Evolutionary conservation across 2,797 vertebrate genomes (phyloP).

Genomic region (Myripristis jacobus): DNA sequence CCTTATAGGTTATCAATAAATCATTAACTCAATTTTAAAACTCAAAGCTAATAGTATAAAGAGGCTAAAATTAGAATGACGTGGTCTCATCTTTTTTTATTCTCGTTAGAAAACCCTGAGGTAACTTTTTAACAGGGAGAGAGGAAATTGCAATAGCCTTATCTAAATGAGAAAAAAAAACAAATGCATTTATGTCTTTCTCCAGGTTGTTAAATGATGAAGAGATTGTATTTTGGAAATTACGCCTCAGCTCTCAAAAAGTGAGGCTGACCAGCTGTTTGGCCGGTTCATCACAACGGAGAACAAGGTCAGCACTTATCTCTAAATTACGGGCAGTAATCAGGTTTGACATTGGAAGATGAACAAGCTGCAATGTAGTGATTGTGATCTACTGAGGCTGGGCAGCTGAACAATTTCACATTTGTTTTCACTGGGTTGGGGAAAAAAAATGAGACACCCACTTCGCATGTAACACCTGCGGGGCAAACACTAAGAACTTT

Average conservation of each 20-base stretch:
- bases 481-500: conserved; percentile 9
- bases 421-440: conserved; percentile 37
- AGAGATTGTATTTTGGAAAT: conserved; percentile 23
- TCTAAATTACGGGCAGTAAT: conserved; percentile 29
- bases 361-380: conserved; percentile 34
- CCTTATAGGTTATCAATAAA: conserved; percentile 63
- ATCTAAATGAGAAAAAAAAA: conserved; percentile 6
- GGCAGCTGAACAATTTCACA: conserved; percentile 16
- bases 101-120: conserved; percentile 33
- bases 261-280: conserved; percentile 14
- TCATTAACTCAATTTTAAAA: conserved; percentile 58
- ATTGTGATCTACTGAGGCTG: conserved; percentile 31
- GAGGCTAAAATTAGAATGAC: conserved; percentile 39
- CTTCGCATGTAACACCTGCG: neutral
- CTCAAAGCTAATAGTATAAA: conserved; percentile 55
- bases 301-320: conserved; percentile 39
- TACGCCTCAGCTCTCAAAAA: conserved; percentile 24
- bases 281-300: conserved; percentile 26
- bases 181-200: conserved; percentile 3
- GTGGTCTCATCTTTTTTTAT: conserved; percentile 48
- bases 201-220: conserved; percentile 13
- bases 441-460: conserved; percentile 7
- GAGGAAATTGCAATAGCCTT: conserved; percentile 31
- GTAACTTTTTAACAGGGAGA: conserved; percentile 35
- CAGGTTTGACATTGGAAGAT: conserved; percentile 47